Evolutionary conservation across 2,888 invertebrate genomes (phyloP).

Genomic region (Atherix ibis): DNA sequence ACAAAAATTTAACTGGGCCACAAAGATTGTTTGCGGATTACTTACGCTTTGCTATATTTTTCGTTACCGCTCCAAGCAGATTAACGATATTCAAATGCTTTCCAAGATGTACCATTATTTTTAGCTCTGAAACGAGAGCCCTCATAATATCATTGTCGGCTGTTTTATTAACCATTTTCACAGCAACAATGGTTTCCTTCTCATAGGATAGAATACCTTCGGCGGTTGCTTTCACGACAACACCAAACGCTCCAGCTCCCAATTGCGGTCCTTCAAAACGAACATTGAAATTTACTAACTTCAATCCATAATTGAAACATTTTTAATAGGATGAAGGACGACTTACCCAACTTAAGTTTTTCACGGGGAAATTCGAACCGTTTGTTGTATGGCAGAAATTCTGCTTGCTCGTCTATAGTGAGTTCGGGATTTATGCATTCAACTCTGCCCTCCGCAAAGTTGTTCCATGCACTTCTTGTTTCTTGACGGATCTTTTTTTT

Average conservation of each 20-base stretch:
- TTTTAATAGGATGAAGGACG: neutral
- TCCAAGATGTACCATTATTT: slow-evolving; percentile 91
- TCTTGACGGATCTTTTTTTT: slow-evolving; percentile 45
- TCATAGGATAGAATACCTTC: slow-evolving; percentile 62
- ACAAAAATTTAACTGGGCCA: too few species aligned
- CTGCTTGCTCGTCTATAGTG: slow-evolving; percentile 83
- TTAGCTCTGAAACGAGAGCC: slow-evolving; percentile 81
- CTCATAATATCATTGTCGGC: slow-evolving; percentile 63
- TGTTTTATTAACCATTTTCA: slow-evolving; percentile 86
- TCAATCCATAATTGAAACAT: neutral
- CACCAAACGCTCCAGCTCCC: slow-evolving; percentile 90
- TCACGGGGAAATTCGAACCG: slow-evolving; percentile 86
- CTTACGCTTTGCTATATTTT: slow-evolving; percentile 75
- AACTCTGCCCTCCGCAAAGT: slow-evolving; percentile 64
- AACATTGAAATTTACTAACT: slow-evolving; percentile 6
- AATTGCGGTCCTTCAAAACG: slow-evolving; percentile 69
- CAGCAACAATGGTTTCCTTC: slow-evolving; percentile 68
- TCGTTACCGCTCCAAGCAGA: slow-evolving; percentile 84
- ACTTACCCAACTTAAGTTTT: slow-evolving; percentile 57
- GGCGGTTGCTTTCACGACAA: slow-evolving; percentile 81
- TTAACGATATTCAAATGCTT: slow-evolving; percentile 91
- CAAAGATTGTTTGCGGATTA: neutral
- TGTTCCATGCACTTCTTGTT: slow-evolving; percentile 50
- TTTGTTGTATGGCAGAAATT: slow-evolving; percentile 79
- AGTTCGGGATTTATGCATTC: slow-evolving; percentile 75